Base-by-base conservation (phyloP, 1,140 invertebrate genomes). In the Forficula auricularia region DNA sequence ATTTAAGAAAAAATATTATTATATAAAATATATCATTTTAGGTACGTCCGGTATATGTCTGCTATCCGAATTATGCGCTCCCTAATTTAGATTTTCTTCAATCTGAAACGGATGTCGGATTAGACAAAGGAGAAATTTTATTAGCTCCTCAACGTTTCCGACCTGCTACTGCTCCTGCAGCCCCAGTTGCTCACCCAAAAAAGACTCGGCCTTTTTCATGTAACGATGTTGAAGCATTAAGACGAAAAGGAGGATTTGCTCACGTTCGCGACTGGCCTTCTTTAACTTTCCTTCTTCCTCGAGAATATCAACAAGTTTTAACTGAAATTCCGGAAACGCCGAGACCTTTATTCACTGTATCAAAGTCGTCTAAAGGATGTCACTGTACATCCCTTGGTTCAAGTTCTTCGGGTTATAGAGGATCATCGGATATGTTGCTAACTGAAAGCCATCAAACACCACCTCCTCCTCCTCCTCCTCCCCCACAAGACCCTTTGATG, bases 221-320 rank as follows among this genome's bases (percentile, higher is more conserved):
- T 53, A 81, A 77, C 48, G 84, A 89, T 55, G 66, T 87, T 27
- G 85, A 89, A 58, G 68, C 73, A 18, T 59, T 90, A 12, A 77
- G 77, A 50, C 78, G 77, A 50, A 75, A 78, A 55, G 80, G 82
- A 44, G 59, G 59, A 37, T 77, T 89, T 45, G 71, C 72, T 16
- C 83, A 90, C 52, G 76, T 92, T 8, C 72, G 75, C 53, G 88
- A 94, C 56, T 92, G 87, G 87, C 82, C 89, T 54, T 90, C 84
- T 1, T 62, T 94, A 27, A 85, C 81, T 45, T 79, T 90, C 40
- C 64, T 94, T 14, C 57, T 94, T 32, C 88, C 87, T 0, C 64
- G 67, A 40, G 84, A 92, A 56, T 86, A 85, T 54, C 71, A 70
- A 43, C 67, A 74, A 48, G 57, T 82, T 36, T 54, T 86, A 40